Conservation (phyloP, 2,113 vertebrate genomes). For the Pachycephala philippinensis region DNA sequence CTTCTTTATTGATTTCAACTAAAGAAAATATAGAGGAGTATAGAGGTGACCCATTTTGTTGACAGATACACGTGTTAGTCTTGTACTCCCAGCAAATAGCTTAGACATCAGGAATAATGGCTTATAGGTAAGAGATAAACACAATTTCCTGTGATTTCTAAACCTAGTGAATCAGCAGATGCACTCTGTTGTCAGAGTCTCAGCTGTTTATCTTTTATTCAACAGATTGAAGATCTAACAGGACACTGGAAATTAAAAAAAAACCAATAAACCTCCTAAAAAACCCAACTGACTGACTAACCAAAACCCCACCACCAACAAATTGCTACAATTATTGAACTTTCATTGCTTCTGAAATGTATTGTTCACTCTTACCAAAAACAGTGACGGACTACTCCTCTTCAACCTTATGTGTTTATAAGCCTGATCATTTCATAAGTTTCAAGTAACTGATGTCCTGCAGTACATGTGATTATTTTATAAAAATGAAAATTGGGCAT, state of each 20-base stretch:
- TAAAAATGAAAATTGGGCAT: not conserved
- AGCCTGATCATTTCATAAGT: not conserved
- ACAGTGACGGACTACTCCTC: not conserved
- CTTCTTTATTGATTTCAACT: conserved; percentile 61
- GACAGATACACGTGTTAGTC: conserved; percentile 23
- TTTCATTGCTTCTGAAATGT: not conserved
- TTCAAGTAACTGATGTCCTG: not conserved
- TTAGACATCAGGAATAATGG: conserved; percentile 1
- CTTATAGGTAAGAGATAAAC: not conserved
- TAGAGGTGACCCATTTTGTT: conserved; percentile 44
- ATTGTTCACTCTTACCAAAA: not conserved
- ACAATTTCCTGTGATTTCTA: not conserved
- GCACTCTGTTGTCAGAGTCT: not conserved
- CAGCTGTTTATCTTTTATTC: not conserved
- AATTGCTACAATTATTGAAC: not conserved
- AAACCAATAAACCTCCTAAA: not conserved
- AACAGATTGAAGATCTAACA: not conserved
- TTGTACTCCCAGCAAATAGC: conserved; percentile 26
- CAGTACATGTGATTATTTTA: not conserved
- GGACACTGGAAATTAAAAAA: not conserved
- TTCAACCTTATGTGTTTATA: not conserved
- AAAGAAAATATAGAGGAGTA: conserved; percentile 36
- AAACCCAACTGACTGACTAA: fast-evolving
- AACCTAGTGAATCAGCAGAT: not conserved
- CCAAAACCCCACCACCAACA: too few relatives aligned